Evolutionary conservation across 2,113 vertebrate genomes (phyloP).

Genomic region (Sterna hirundo): DNA sequence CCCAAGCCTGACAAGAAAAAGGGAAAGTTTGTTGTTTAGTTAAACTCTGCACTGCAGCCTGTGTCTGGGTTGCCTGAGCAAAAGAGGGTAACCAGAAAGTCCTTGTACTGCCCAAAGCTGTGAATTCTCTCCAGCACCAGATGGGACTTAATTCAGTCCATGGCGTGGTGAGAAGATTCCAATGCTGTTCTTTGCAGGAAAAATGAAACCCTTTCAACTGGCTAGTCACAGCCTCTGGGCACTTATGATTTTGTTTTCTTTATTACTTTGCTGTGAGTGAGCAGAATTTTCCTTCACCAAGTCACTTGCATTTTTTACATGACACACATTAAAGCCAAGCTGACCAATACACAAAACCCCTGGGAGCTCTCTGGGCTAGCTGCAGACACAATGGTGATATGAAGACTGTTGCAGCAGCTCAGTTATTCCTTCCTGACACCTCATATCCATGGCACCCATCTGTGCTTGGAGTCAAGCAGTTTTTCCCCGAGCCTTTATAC

Average conservation of each 20-base stretch:
- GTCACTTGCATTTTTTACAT: constrained; percentile 24
- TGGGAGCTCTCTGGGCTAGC: background rate
- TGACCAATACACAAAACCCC: background rate
- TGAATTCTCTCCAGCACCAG: constrained; percentile 20
- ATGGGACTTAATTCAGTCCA: constrained; percentile 13
- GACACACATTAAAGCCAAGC: background rate
- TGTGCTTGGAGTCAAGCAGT: background rate
- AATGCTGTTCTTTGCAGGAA: background rate
- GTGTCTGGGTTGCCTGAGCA: background rate
- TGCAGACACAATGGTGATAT: background rate
- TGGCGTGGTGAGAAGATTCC: constrained; percentile 7
- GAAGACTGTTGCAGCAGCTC: background rate
- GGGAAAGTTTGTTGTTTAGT: constrained; percentile 5
- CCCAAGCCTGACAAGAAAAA: background rate
- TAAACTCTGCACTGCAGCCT: constrained; percentile 24
- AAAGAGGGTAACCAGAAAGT: background rate
- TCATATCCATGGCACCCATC: background rate
- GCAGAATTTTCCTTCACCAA: constrained; percentile 4
- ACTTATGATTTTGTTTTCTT: constrained; percentile 4
- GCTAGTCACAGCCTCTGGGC: background rate
- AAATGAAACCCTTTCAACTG: constrained; percentile 40
- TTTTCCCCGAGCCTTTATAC: background rate
- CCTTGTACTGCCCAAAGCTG: constrained; percentile 11
- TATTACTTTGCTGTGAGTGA: constrained; percentile 10
- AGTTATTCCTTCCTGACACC: background rate